Percentiles rank a stretch among this genome's conserved stretches.
Conservation (phyloP, 2,888 invertebrate genomes). For the Habrosyne pyritoides region DNA sequence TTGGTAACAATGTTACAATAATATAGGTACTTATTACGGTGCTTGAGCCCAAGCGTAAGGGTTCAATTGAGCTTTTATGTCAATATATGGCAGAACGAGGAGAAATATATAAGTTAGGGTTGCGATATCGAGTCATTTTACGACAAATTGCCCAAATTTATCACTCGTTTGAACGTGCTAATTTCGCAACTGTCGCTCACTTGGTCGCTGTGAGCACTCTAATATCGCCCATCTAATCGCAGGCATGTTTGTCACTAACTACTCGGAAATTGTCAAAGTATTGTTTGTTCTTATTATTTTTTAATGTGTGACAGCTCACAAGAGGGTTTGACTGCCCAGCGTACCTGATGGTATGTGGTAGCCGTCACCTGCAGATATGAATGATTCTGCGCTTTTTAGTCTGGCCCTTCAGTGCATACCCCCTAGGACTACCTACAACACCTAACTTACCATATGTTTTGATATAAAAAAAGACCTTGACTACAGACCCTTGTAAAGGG, state of each 20-base stretch:
- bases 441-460: too few species aligned
- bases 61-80: slow-evolving; percentile 16
- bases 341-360: too few species aligned
- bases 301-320: background rate
- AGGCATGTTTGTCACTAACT: slow-evolving; percentile 45
- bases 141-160: slow-evolving; percentile 63
- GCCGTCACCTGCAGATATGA: too few species aligned
- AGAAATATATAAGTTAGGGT: slow-evolving; percentile 38
- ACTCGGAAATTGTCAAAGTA: slow-evolving; percentile 12
- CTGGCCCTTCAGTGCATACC: too few species aligned
- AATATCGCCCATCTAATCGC: slow-evolving; percentile 40
- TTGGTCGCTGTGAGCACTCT: slow-evolving; percentile 19
- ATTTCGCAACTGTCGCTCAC: slow-evolving; percentile 42
- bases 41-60: slow-evolving; percentile 4
- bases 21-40: slow-evolving; percentile 6
- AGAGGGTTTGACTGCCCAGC: too few species aligned
- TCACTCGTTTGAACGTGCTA: slow-evolving; percentile 57
- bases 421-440: too few species aligned
- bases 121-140: slow-evolving; percentile 58
- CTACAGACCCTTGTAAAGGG: too few species aligned
- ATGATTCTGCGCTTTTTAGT: too few species aligned
- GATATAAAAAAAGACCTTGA: too few species aligned
- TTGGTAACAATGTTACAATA: slow-evolving; percentile 4
- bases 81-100: slow-evolving; percentile 25
- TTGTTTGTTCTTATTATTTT: background rate